Conservation (phyloP, 2,113 vertebrate species). For the Poicephalus meyeri region DNA sequence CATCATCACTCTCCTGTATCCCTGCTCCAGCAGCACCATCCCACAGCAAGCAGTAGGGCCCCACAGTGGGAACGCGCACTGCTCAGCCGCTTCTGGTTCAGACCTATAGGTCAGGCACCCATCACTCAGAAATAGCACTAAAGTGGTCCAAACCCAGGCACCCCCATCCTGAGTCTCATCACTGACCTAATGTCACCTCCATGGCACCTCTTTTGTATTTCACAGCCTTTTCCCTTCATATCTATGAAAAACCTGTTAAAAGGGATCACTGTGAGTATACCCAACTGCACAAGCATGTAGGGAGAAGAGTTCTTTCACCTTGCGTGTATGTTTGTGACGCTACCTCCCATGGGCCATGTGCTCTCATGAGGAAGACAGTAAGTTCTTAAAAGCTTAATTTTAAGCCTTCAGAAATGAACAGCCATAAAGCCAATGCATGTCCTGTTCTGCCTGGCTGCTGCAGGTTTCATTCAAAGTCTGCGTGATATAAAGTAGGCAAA, state of each 20-base stretch:
- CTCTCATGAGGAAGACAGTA: not conserved
- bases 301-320: accelerated
- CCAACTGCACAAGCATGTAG: not conserved
- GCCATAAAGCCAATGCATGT: not conserved
- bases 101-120: not conserved
- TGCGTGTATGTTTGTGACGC: not conserved
- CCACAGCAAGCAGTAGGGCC: not conserved
- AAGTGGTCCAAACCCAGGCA: not conserved
- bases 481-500: not conserved
- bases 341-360: not conserved
- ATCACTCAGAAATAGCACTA: not conserved
- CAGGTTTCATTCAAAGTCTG: conserved; percentile 10
- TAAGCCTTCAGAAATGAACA: not conserved
- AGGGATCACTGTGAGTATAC: accelerated
- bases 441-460: conserved; percentile 1
- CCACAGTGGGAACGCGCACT: accelerated
- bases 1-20: not conserved
- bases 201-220: not conserved
- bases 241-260: not conserved
- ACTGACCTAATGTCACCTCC: not conserved
- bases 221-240: not conserved
- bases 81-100: not conserved
- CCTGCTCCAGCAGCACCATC: not conserved
- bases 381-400: not conserved
- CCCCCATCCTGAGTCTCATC: not conserved